phyloP scores from a whole-genome alignment of 1,140 invertebrate species.

The Leptoteleia sp. region DNA sequence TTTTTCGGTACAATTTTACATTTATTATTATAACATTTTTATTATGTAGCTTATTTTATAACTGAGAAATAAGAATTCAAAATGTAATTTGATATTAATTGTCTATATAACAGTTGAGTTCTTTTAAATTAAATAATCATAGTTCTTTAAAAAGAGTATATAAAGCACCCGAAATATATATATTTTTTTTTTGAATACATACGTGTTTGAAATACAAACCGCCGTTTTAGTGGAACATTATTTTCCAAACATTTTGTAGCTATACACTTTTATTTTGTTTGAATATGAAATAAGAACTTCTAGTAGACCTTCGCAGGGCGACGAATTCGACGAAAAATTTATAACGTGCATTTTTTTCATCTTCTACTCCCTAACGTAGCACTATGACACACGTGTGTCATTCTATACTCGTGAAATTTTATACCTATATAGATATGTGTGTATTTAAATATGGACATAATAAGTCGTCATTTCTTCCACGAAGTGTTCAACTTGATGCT shows the following conservation, averaged over 20 bases:
- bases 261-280: neutral
- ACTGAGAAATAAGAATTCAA: too few species aligned
- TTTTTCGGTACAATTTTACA: too few species aligned
- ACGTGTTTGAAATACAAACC: too few species aligned
- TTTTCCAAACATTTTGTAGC: neutral
- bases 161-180: too few species aligned
- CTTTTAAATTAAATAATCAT: too few species aligned
- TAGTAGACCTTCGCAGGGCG: constrained; percentile 2
- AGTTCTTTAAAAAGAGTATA: too few species aligned
- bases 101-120: too few species aligned
- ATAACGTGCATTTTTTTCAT: constrained; percentile 23
- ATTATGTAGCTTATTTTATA: too few species aligned
- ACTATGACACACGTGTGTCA: constrained; percentile 20
- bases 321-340: constrained; percentile 12
- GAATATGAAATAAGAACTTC: constrained; percentile 7
- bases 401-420: constrained; percentile 28
- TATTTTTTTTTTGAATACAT: too few species aligned
- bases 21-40: too few species aligned
- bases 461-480: constrained; percentile 44
- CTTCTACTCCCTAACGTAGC: constrained; percentile 7
- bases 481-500: constrained; percentile 49
- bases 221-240: constrained; percentile 7
- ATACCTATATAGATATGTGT: constrained; percentile 9
- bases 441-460: constrained; percentile 32
- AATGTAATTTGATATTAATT: too few species aligned